Evolutionary conservation across 2,113 vertebrate genomes (phyloP), one percentile per base, ranked within the genome.

Genomic region (Ellobius talpinus): DNA sequence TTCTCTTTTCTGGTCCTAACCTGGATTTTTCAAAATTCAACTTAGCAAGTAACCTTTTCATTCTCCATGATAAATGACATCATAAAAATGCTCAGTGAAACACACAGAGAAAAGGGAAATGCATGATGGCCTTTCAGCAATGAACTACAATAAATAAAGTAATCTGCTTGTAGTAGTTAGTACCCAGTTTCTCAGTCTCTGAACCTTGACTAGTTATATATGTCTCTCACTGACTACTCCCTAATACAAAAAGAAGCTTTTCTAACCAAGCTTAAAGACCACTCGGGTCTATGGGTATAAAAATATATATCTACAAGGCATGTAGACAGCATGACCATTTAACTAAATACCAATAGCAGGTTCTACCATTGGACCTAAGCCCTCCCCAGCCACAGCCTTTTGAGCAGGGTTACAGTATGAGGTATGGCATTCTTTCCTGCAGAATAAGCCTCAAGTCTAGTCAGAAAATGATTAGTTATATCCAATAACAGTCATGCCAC

Each of bases 1-100:
- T 95, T 88, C 86, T 87, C 23, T 87, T 94, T 93, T 42, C 52
- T 68, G 58, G 50, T 63, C 7, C 36, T 97, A 66, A 90, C 76
- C 77, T 97, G 78, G 73, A 91, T 89, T 95, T 95, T 93, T 95
- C 29, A 89, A 91, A 97, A 94, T n/a, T 55, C 55, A 97, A 76
- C 89, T 92, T 96, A 70, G 12, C 68, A 82, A 89, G 73, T 66
- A 95, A 95, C 26, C 81, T 95, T 96, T 97, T 90, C 42, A 87
- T 92, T 89, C 42, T 95, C 90, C 76, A 39, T 90, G 65, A 81
- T 92, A 94, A 96, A 95, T 12, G 97, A 95, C 11, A 14, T 24
- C 31, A 74, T 86, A 87, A 89, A 85, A 81, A 89, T 52, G 61
- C 82, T 94, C 92, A 92, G 29, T 91, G 88, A 92, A 89, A 92